Evolutionary conservation across 2,113 vertebrate species (phyloP), one percentile per base, ranked within the genome.

Genomic region (Desmodus rotundus): DNA sequence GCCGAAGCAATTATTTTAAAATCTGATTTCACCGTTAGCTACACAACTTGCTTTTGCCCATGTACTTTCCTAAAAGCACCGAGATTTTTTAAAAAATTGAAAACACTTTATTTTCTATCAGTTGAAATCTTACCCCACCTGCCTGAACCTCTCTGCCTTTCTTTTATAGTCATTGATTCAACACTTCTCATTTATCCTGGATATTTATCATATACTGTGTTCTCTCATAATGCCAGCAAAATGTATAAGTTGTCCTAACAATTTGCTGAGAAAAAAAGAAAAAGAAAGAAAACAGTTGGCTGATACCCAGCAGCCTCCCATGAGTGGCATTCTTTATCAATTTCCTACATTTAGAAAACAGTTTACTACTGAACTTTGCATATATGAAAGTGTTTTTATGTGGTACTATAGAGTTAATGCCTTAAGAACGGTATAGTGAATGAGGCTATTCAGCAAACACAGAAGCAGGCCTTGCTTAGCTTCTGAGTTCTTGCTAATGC

Each of bases 381-480:
- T 97, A 47, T 93, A 31, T 80, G 97, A 68, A 96, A 77, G 15
- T 95, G 65, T 68, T 74, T 80, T 87, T 96, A 33, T 92, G 65
- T 68, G 33, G 19, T 81, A 19, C 22, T 16, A 4, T 76, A 41
- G 43, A 36, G 76, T 65, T 84, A 84, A 89, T 87, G 84, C 36
- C n/a, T 87, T 93, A 20, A 77, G 72, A 22, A 16, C 33, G 0
- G 77, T 70, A 28, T 26, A 19, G n/a, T 72, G 52, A 17, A 4
- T 41, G 74, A 47, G 47, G 24, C 5, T 56, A 24, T 41, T 83
- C 36, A 33, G 78, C 76, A 80, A 92, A 91, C 82, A 85, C 4
- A 91, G 70, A 93, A 31, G 41, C 81, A 87, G 83, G 63, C 47
- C 24, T 97, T 83, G 94, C 54, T 54, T 90, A 65, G 52, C 78